Evolutionary conservation across 2,113 vertebrate species (phyloP).

Genomic region (Equus przewalskii): DNA sequence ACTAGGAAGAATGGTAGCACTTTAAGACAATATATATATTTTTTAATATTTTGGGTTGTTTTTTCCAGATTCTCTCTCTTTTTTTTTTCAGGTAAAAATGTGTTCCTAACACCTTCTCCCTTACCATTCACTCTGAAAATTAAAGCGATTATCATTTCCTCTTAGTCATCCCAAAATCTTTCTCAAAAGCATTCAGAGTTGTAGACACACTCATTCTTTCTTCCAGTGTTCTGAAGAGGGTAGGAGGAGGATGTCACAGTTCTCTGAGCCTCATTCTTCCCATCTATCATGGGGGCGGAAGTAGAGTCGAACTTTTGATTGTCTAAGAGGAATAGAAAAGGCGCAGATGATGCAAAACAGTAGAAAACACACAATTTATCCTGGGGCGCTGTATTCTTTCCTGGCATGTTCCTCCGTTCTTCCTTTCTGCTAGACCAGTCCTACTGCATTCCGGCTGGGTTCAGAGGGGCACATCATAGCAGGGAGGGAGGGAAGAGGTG

Average conservation of each 20-base stretch:
- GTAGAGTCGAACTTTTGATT: neutral
- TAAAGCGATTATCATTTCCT: conserved; percentile 60
- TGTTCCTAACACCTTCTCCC: conserved; percentile 64
- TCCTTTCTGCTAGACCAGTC: neutral
- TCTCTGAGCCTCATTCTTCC: neutral
- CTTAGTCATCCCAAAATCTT: conserved; percentile 68
- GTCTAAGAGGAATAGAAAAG: neutral
- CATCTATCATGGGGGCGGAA: neutral
- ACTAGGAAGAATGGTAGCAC: neutral
- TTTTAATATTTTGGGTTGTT: neutral
- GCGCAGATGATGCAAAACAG: neutral
- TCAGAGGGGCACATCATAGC: neutral
- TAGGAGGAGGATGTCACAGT: neutral
- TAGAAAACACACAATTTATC: neutral
- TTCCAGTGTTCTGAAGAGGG: neutral
- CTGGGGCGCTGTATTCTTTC: accelerated
- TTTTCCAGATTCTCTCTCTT: neutral
- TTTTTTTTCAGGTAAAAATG: neutral
- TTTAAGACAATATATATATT: neutral
- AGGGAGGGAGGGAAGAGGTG: neutral
- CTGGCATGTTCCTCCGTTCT: neutral
- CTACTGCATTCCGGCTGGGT: neutral
- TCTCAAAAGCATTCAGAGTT: conserved; percentile 29
- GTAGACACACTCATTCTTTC: neutral
- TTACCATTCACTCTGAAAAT: conserved; percentile 60